Percentiles rank a stretch among this genome's conserved stretches.
phyloP scores from a whole-genome alignment of 2,113 vertebrate genomes.

The Caranx ignobilis region DNA sequence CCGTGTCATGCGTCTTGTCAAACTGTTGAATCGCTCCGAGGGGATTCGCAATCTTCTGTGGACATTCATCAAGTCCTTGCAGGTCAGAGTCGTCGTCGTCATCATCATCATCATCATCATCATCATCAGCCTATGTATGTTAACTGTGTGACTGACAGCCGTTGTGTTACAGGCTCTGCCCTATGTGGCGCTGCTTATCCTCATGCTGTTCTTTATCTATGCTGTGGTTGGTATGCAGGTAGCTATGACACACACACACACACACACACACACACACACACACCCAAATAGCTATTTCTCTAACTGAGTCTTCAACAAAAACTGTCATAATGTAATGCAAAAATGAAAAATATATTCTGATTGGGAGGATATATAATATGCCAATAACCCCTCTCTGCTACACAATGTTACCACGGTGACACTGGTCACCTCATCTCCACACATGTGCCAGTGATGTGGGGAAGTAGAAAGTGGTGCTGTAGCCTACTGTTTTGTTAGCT shows the following conservation, averaged over 20 bases:
- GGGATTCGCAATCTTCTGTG: conserved; percentile 93
- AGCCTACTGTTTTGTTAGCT: not conserved
- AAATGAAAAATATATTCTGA: too few relatives aligned
- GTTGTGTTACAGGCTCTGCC: conserved; percentile 88
- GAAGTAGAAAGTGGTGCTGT: not conserved
- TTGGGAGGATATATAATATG: too few relatives aligned
- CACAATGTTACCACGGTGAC: not conserved
- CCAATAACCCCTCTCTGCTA: too few relatives aligned
- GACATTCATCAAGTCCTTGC: conserved; percentile 97
- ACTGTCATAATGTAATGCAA: too few relatives aligned
- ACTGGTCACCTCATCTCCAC: too few relatives aligned
- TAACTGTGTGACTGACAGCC: not conserved
- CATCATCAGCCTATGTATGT: not conserved
- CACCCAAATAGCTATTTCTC: too few relatives aligned
- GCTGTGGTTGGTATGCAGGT: conserved; percentile 98
- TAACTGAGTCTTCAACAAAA: too few relatives aligned
- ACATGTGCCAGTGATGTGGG: not conserved
- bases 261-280: conserved; percentile 1
- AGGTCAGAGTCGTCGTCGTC: conserved; percentile 75
- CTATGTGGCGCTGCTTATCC: conserved; percentile 92
- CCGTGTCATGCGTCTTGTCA: conserved; percentile 93
- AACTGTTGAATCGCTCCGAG: conserved; percentile 92
- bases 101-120: not conserved
- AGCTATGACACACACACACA: conserved; percentile 7
- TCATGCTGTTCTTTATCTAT: conserved; percentile 98